These are phyloP conservation scores for Graptemys geographica DNA, from an alignment of 2,797 vertebrate species.

Conservation along the genomic window DNA sequence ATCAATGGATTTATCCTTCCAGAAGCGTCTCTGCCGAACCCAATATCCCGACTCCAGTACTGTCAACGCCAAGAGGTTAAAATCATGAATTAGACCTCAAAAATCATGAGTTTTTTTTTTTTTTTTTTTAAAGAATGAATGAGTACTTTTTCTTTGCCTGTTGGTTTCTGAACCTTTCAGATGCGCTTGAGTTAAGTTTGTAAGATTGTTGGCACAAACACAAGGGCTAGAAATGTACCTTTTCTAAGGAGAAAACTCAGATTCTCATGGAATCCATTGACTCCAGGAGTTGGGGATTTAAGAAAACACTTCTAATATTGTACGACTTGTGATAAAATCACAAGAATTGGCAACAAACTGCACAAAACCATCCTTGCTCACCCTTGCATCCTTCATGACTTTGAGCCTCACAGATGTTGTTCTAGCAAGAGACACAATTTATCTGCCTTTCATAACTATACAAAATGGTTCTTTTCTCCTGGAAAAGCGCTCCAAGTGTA, in stretches of 20 bases:
- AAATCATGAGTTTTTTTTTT: neutral
- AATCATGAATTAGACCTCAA: neutral
- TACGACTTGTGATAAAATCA: neutral
- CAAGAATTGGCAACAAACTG: neutral
- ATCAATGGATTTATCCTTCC: neutral
- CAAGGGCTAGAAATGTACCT: neutral
- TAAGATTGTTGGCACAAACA: neutral
- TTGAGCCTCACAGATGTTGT: neutral
- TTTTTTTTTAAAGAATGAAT: neutral
- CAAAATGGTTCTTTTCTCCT: fast-evolving
- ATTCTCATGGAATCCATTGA: neutral
- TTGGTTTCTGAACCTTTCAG: neutral
- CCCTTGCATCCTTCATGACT: neutral
- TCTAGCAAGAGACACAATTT: neutral
- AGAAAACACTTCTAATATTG: neutral
- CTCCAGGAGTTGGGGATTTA: neutral
- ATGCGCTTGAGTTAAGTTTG: neutral
- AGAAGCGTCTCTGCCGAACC: neutral
- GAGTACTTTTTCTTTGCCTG: neutral
- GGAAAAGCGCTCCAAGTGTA: neutral
- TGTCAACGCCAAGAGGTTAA: neutral
- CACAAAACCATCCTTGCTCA: neutral
- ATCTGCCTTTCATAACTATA: neutral
- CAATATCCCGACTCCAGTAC: neutral
- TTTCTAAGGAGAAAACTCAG: neutral